Conservation (phyloP, 1,140 invertebrate genomes). For the Anthonomus grandis region DNA sequence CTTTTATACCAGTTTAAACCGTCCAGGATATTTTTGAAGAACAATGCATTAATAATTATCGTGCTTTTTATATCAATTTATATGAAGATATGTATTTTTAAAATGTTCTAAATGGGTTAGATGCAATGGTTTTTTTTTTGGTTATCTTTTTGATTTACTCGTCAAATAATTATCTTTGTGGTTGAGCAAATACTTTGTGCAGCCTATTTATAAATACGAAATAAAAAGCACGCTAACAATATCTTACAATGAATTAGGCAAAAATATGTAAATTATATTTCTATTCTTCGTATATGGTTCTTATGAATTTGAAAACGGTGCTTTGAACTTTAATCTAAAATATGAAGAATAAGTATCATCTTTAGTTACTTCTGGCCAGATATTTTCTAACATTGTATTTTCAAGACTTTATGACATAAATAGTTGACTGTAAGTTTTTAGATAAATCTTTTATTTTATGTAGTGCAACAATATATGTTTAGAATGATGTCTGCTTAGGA, state of each 20-base stretch:
- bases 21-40: no score
- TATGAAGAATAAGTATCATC: neutral
- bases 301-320: constrained; percentile 22
- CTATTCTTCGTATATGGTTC: neutral
- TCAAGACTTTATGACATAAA: constrained; percentile 13
- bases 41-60: no score
- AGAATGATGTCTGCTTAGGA: no score
- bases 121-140: constrained; percentile 7
- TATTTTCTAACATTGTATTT: constrained; percentile 7
- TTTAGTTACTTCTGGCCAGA: constrained; percentile 9
- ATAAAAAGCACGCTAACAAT: no score
- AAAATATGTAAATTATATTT: neutral
- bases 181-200: no score
- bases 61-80: no score
- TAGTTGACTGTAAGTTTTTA: neutral
- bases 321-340: constrained; percentile 16
- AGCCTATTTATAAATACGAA: no score
- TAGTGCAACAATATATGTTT: neutral
- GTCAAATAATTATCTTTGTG: constrained; percentile 4
- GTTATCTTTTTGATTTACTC: constrained; percentile 29
- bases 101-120: neutral
- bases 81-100: no score
- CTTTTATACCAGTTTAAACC: no score
- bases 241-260: neutral
- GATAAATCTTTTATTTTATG: neutral